Evolutionary conservation across 2,888 invertebrate species (phyloP).

Genomic region (Clitarchus hookeri): DNA sequence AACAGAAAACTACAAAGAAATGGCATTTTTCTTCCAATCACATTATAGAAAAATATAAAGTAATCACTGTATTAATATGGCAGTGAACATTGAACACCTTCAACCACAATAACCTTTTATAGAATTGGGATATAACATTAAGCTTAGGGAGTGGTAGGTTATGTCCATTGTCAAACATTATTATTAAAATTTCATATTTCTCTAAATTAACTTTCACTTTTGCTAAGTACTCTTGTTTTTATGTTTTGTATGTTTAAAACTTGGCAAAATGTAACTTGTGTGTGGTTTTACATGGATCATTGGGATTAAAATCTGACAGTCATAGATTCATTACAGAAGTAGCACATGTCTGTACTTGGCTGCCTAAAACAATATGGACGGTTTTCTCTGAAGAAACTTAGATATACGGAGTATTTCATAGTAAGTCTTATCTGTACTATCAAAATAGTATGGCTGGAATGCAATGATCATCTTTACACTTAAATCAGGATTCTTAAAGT

Average conservation of each 20-base stretch:
- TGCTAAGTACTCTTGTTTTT: background rate
- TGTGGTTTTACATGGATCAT: background rate
- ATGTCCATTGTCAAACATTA: background rate
- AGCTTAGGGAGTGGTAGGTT: background rate
- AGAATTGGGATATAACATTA: background rate
- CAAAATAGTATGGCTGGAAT: no score
- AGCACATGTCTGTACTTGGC: no score
- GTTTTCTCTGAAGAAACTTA: no score
- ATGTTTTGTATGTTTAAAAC: background rate
- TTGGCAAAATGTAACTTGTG: background rate
- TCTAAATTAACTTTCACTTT: background rate
- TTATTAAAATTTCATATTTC: background rate
- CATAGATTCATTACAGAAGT: no score
- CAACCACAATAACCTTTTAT: background rate
- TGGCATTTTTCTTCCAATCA: background rate
- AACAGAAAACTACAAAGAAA: background rate
- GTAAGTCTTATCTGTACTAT: no score
- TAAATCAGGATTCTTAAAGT: no score
- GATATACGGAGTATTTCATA: no score
- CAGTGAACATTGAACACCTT: background rate
- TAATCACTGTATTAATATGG: background rate
- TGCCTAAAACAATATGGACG: no score
- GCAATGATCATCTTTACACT: no score
- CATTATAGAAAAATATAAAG: background rate
- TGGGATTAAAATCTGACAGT: background rate